These are phyloP conservation scores for Lagorchestes hirsutus DNA, from an alignment of 2,797 vertebrate genomes.

Conservation along the genomic window DNA sequence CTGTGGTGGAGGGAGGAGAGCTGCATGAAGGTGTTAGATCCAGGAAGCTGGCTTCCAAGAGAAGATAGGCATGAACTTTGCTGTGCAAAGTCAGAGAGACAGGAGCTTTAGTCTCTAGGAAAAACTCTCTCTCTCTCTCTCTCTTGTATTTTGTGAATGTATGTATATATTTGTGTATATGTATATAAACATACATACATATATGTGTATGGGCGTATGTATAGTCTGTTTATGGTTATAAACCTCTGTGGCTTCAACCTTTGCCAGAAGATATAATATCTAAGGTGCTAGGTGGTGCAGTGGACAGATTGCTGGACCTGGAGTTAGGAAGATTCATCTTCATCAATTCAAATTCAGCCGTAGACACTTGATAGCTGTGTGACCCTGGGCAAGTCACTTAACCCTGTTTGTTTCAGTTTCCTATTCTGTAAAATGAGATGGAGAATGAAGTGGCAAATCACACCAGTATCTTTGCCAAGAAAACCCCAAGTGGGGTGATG, in stretches of 20 bases:
- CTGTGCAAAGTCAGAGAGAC: background rate
- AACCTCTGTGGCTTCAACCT: background rate
- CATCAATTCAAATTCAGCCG: background rate
- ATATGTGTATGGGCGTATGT: background rate
- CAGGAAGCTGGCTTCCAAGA: background rate
- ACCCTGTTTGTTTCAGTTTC: background rate
- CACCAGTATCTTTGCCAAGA: background rate
- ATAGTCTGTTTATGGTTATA: background rate
- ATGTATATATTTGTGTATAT: background rate
- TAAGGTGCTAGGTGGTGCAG: background rate
- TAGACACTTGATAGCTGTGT: background rate
- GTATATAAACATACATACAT: background rate
- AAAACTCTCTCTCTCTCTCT: background rate
- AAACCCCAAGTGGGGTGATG: background rate
- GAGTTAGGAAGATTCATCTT: background rate
- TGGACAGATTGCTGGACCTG: background rate
- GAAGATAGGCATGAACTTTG: background rate
- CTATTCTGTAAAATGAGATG: background rate
- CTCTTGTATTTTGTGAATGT: background rate
- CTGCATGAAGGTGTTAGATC: background rate
- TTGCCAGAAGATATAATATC: background rate
- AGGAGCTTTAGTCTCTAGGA: background rate
- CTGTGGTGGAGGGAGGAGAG: background rate
- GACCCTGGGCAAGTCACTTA: background rate
- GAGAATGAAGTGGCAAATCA: background rate